Evolutionary conservation across 2,797 vertebrate species (phyloP).

Genomic region (Myiotriccus ornatus): DNA sequence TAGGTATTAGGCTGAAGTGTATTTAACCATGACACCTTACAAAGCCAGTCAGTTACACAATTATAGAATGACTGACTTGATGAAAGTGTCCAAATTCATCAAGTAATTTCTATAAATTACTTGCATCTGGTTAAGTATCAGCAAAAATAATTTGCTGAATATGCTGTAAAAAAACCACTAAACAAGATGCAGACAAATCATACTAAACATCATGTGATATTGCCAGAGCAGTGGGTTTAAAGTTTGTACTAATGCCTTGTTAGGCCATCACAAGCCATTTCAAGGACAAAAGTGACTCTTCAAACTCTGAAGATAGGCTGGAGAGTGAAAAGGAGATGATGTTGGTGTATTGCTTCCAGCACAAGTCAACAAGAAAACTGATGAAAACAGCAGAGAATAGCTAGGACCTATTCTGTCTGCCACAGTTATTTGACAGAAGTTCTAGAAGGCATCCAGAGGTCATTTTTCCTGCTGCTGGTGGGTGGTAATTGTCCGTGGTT

Average conservation of each 20-base stretch:
- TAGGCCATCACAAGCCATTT: not conserved
- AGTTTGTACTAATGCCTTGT: not conserved
- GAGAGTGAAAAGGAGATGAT: not conserved
- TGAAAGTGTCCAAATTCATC: not conserved
- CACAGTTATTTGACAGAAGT: not conserved
- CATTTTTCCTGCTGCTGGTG: not conserved
- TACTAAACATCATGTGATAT: not conserved
- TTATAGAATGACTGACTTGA: not conserved
- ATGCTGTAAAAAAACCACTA: not conserved
- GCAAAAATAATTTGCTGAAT: not conserved
- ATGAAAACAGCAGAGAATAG: not conserved
- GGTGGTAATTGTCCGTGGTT: not conserved
- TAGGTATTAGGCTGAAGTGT: not conserved
- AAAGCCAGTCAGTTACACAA: not conserved
- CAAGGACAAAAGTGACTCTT: not conserved
- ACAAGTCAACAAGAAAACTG: not conserved
- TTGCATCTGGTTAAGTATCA: not conserved
- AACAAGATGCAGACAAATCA: not conserved
- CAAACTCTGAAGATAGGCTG: not conserved
- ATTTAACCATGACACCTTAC: not conserved
- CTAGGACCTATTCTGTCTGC: not conserved
- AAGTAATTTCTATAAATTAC: not conserved
- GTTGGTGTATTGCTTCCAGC: not conserved
- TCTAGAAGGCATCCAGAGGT: rapidly evolving
- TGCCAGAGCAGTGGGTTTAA: rapidly evolving